Base-by-base conservation (phyloP, 2,888 invertebrate genomes). In the Tridacna crocea region DNA sequence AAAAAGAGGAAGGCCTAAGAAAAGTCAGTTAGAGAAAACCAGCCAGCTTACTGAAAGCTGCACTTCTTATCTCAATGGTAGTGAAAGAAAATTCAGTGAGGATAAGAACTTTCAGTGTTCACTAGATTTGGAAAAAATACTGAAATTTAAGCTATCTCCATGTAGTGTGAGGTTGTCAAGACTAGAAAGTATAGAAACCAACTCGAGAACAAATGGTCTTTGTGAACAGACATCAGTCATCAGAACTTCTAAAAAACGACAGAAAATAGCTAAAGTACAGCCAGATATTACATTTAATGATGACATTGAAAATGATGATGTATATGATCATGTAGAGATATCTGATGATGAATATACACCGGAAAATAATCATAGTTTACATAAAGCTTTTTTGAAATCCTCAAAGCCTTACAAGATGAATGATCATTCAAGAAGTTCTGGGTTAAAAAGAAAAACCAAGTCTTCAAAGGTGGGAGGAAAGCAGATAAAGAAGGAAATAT, bases 311-410 rank as follows among this genome's bases (percentile, higher is more conserved):
- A 27, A 27, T 48, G 73, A 73, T 48, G 48, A 80, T 47, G 72
- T 60, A 73, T 55, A 55, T 66, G 82, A 76, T 61, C 66, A 66
- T n/a, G 72, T 48, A 63, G 13, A 63, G 22, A 70, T 77, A 11
- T 83, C 83, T 19, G 80, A 83, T 22, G 83, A 83, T 66, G 82
- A 82, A 60, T 72, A 76, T 60, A 61, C 63, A 58, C 80, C 75
- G 58, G 58, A 17, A 24, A 74, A 74, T 48, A 77, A 77, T 26
- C n/a, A 68, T 17, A 46, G n/a, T 55, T 60, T 61, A 0, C 73
- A 58, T 15, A 72, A 72, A 61, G 75, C 61, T 0, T 72, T 72
- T 60, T 47, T 55, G 19, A 70, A 75, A 58, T 48, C 46, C n/a
- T 12, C 51, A 55, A 78, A 24, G 27, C 26, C 17, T 63, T 63